Percentiles rank a stretch among this genome's conserved stretches.
Conservation (phyloP, 2,888 invertebrate genomes). For the Anthrax anthrax region DNA sequence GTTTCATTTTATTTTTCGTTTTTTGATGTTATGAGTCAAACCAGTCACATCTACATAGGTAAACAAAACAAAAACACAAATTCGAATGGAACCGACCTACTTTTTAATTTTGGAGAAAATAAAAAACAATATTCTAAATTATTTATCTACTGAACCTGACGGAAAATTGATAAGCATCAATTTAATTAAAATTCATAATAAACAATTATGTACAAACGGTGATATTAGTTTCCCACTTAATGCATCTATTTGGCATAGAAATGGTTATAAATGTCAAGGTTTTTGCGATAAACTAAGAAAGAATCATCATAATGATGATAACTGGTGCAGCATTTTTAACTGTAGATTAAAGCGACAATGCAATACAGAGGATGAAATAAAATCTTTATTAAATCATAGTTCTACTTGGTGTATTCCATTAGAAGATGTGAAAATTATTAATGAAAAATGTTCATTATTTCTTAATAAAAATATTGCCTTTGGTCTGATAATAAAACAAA, state of each 20-base stretch:
- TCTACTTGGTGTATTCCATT: conserved; percentile 19
- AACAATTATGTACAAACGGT: conserved; percentile 41
- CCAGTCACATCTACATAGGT: no score
- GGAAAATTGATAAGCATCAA: no score
- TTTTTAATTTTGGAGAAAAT: no score
- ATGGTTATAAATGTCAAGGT: conserved; percentile 7
- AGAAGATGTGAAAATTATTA: conserved; percentile 8
- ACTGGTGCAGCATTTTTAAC: neutral
- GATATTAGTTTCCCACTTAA: conserved; percentile 50
- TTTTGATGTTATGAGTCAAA: no score
- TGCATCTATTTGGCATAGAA: conserved; percentile 42
- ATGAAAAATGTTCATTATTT: conserved; percentile 19
- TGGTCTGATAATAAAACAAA: conserved; percentile 13
- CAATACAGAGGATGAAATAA: neutral
- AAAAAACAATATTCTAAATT: no score
- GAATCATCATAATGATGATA: no score
- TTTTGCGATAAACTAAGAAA: neutral
- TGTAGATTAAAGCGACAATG: neutral
- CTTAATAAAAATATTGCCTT: conserved; percentile 17
- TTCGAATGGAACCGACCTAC: no score
- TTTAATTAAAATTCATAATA: conserved; percentile 43
- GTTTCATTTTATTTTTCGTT: no score
- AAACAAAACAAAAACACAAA: no score
- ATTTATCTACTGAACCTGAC: no score
- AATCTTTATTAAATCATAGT: conserved; percentile 11